phyloP scores from a whole-genome alignment of 2,113 vertebrate genomes.

The Neotragus moschatus region DNA sequence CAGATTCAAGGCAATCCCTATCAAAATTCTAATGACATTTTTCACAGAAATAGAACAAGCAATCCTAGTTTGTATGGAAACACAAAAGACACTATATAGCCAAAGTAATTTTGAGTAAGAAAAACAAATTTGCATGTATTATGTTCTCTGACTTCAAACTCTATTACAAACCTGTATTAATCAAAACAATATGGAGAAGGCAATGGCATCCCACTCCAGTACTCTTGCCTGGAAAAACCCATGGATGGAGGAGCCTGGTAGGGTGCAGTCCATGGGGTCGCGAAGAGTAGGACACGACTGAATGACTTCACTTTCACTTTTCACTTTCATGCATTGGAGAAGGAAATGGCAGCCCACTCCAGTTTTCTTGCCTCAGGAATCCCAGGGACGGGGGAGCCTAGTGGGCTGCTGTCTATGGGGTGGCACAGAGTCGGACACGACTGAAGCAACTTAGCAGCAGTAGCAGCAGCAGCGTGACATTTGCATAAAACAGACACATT shows the following conservation, averaged over 20 bases:
- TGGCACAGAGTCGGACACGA: fast-evolving
- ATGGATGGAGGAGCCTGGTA: no score
- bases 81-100: not conserved
- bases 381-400: fast-evolving
- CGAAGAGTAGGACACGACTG: fast-evolving
- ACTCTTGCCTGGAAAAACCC: no score
- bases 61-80: not conserved
- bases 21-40: not conserved
- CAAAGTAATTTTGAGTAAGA: not conserved
- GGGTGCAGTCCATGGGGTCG: no score
- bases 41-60: not conserved
- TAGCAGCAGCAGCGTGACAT: not conserved
- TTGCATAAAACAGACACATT: not conserved
- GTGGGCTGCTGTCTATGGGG: no score
- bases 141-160: not conserved
- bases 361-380: no score
- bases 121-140: not conserved
- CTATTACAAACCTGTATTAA: not conserved
- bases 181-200: not conserved
- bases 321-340: no score
- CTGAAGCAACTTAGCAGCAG: no score
- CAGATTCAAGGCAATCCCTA: not conserved
- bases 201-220: no score
- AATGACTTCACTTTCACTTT: no score
- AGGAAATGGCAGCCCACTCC: no score